These are phyloP conservation scores for Drosophila peninsularis DNA, from an alignment of 2,888 invertebrate genomes.

Conservation along the genomic window DNA sequence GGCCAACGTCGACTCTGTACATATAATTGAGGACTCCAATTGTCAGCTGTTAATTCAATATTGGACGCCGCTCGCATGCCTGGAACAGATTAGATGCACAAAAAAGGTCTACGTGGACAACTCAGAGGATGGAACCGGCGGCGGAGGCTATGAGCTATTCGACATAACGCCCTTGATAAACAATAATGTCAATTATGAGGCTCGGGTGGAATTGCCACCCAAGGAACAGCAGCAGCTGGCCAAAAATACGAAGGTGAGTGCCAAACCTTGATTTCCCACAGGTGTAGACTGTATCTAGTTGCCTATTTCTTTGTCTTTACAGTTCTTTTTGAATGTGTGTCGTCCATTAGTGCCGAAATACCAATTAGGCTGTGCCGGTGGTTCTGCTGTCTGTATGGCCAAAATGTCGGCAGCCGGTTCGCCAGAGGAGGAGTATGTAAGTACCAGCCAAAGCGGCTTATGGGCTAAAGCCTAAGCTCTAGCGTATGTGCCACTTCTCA, in stretches of 20 bases:
- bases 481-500: slow-evolving; percentile 28
- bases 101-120: slow-evolving; percentile 72
- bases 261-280: slow-evolving; percentile 58
- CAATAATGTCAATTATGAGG: slow-evolving; percentile 83
- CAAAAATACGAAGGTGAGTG: slow-evolving; percentile 81
- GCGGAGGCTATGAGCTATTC: slow-evolving; percentile 67
- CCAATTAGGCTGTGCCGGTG: slow-evolving; percentile 83
- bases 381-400: slow-evolving; percentile 83
- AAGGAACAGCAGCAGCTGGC: slow-evolving; percentile 70
- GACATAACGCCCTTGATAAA: slow-evolving; percentile 84
- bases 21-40: slow-evolving; percentile 85
- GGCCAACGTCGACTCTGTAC: slow-evolving; percentile 51
- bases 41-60: slow-evolving; percentile 84
- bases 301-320: slow-evolving; percentile 46
- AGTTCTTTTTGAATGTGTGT: slow-evolving; percentile 84
- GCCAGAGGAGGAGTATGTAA: slow-evolving; percentile 83
- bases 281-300: slow-evolving; percentile 37
- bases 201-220: slow-evolving; percentile 76
- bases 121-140: slow-evolving; percentile 66
- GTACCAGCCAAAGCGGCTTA: slow-evolving; percentile 73
- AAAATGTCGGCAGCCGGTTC: slow-evolving; percentile 76
- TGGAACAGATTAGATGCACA: slow-evolving; percentile 83
- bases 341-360: slow-evolving; percentile 84
- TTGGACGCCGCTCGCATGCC: slow-evolving; percentile 83
- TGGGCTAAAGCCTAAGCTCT: slow-evolving; percentile 42